phyloP scores from a whole-genome alignment of 2,797 vertebrate genomes.

The Pygocentrus nattereri region DNA sequence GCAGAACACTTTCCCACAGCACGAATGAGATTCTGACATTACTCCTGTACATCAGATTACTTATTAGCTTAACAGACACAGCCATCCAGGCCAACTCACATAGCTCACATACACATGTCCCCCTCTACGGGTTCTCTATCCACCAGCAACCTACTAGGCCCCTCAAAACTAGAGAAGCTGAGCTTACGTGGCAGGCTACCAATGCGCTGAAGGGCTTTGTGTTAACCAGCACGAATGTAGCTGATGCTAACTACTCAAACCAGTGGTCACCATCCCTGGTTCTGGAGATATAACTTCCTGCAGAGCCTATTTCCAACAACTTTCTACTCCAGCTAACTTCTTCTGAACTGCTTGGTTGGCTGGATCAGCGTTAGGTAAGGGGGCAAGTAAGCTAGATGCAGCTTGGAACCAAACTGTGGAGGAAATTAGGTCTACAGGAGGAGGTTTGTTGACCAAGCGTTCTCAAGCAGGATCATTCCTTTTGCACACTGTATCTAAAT shows the following conservation, averaged over 20 bases:
- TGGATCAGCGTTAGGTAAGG: too few species aligned
- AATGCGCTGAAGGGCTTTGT: background rate
- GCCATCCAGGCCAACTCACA: slow-evolving; percentile 62
- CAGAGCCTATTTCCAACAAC: too few species aligned
- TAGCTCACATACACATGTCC: slow-evolving; percentile 59
- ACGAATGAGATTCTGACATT: slow-evolving; percentile 63
- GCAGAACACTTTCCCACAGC: slow-evolving; percentile 69
- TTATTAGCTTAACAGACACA: slow-evolving; percentile 67
- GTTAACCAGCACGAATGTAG: background rate
- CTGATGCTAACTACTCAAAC: background rate
- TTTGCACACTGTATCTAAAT: background rate
- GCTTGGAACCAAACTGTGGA: too few species aligned
- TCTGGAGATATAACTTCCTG: too few species aligned
- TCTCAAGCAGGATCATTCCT: too few species aligned
- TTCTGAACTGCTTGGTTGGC: too few species aligned
- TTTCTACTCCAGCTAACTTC: too few species aligned
- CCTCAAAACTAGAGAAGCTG: slow-evolving; percentile 50
- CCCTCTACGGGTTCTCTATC: background rate
- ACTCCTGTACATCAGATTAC: slow-evolving; percentile 40
- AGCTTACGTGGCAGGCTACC: slow-evolving; percentile 37
- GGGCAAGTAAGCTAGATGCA: too few species aligned
- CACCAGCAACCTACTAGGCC: background rate
- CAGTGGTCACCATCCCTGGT: too few species aligned
- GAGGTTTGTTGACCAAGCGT: too few species aligned
- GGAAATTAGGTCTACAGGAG: too few species aligned